Base-by-base conservation (phyloP, 2,888 invertebrate species). In the Agonopterix subpropinquella region DNA sequence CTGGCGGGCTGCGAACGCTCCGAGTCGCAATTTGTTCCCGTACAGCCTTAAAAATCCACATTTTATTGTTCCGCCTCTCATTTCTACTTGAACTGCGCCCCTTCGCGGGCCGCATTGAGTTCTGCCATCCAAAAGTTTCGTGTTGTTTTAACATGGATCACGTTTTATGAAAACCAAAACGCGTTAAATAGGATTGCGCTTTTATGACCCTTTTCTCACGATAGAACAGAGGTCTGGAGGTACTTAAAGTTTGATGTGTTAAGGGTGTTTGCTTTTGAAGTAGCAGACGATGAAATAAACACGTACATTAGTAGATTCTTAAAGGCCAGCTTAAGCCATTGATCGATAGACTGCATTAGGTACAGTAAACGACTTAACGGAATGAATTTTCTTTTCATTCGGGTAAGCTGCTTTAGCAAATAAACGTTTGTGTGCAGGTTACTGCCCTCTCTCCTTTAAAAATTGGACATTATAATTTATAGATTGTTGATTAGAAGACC, bases 1-100 rank as follows among this genome's bases (percentile, higher is more conserved):
- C 62, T 65, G 61, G 67, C 71, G 11, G 68, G 71, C 73, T 69
- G 73, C 70, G 75, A 75, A 70, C 67, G 71, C 67, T 73, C 62
- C 67, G 63, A 70, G 72, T 74, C 73, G 78, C 82, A 84, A 86
- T 85, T 86, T 84, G 84, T 83, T 81, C 78, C 62, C 73, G 73
- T 71, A 79, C 75, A 80, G 77, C 79, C 80, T 84, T 84, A 83
- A 84, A 86, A 86, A 84, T 81, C 79, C 83, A 64, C 79, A 81
- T 84, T 85, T 83, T 84, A 85, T 80, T 82, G 83, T 81, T 74
- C 77, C 73, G 70, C 71, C 73, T 70, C 74, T 79, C 79, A 77
- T 80, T 80, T 77, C 70, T 73, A 67, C 72, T 77, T 69, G 74
- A 79, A 80, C 74, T 75, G 72, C 61, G 68, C 65, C 61, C 65